Base-by-base conservation (phyloP, 92 coral and sea anemone species). In the Porites lobata region DNA sequence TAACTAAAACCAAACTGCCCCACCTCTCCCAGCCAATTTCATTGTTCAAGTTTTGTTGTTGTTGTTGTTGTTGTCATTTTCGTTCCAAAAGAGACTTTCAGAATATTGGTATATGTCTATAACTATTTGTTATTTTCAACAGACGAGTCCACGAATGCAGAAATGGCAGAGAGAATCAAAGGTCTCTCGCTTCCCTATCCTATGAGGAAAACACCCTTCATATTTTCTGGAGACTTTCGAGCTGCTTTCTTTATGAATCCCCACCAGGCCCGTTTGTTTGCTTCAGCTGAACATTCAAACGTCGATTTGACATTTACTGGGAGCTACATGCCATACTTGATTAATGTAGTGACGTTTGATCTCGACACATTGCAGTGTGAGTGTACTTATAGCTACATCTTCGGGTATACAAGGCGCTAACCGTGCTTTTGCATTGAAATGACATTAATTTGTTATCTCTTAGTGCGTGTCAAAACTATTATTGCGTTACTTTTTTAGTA, bases 311-410 rank as follows among this genome's bases (percentile, higher is more conserved):
- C 75, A 13, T 70, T 70, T 51, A 38, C 75, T 32, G 75, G 75
- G 17, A 70, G 18, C 8, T 70, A 70, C 18, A 70, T 69, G 75
- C 54, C 75, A 70, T 70, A 70, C 75, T 70, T 70, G 19, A 70
- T 70, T 51, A 70, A 70, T 19, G 75, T 70, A n/a, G 54, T 15
- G 38, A 70, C 75, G 9, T 70, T 70, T 70, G 75, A 70, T 21
- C 52, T 70, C 1, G 54, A 70, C 19, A 70, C 75, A 12, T 70
- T 70, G 75, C n/a, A 70, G 38, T 70, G 75, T 70, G 50, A 70
- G 75, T 70, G 38, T 14, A 11, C 18, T 20, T 29, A 13, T 19
- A 13, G 3, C 7, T 69, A 15, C 29, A 63, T 22, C 17, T 4
- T 29, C 8, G 8, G 29, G 43, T 29, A 3, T n/a, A 22, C 5